Evolutionary conservation across 2,888 invertebrate species (phyloP), one percentile per base, ranked within the genome.

Genomic region (Choreutis nemorana): DNA sequence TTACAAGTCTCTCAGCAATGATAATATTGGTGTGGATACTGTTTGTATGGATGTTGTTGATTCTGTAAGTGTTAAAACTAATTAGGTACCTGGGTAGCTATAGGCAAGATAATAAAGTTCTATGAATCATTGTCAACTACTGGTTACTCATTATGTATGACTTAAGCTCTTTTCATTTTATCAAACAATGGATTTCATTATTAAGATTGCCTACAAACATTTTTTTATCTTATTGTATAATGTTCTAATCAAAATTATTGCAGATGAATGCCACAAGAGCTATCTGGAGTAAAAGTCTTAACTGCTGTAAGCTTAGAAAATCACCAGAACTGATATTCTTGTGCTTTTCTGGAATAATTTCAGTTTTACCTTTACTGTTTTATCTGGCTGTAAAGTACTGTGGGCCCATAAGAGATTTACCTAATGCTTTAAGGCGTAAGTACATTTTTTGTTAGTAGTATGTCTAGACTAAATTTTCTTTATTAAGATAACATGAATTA

Each of bases 31-130:
- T 33, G 77, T 81, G 30, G 81, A 82, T 36, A 80, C 73, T 35
- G 68, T 86, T 33, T 87, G 87, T 44, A 85, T 87, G 83, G 87
- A 87, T 53, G 77, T 86, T 40, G 83, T 86, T 2, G 87, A 87
- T 61, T 65, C 82, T 40, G 87, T 86, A 63, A 73, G 78, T 66
- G 35, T 27, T 18, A 18, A 5, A 23, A 10, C 9, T 14, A 27
- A 15, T 16, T n/a, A n/a, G n/a, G n/a, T n/a, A n/a, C n/a, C n/a
- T n/a, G n/a, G n/a, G n/a, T n/a, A n/a, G n/a, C n/a, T n/a, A n/a
- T n/a, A n/a, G n/a, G n/a, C n/a, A n/a, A n/a, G n/a, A n/a, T n/a
- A n/a, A n/a, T n/a, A n/a, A n/a, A n/a, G n/a, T n/a, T n/a, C n/a
- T n/a, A n/a, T n/a, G n/a, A n/a, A n/a, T n/a, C n/a, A n/a, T n/a